These are phyloP conservation scores for Zaprionus taronus DNA, from an alignment of 1,140 invertebrate species.

Conservation along the genomic window DNA sequence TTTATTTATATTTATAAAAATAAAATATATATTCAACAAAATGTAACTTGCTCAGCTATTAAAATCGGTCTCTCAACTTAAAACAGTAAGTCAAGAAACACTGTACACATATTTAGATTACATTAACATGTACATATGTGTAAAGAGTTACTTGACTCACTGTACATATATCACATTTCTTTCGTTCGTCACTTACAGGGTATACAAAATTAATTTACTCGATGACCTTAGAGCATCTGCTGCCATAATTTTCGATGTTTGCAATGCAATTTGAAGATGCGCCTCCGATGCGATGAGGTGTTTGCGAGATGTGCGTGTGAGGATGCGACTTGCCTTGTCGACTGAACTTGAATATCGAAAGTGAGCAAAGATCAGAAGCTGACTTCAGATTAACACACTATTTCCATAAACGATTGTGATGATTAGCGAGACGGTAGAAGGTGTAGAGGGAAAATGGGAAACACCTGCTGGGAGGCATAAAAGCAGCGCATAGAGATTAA, in stretches of 20 bases:
- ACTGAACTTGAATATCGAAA: constrained; percentile 52
- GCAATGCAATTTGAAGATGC: constrained; percentile 56
- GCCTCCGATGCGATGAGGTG: constrained; percentile 2
- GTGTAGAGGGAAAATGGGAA: constrained; percentile 8
- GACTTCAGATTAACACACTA: constrained; percentile 21
- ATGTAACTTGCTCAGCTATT: neutral
- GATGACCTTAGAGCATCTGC: constrained; percentile 54
- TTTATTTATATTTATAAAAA: too few relatives aligned
- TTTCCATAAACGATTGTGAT: constrained; percentile 5
- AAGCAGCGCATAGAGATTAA: constrained; percentile 22
- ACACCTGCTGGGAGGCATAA: constrained; percentile 38
- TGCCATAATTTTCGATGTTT: constrained; percentile 40
- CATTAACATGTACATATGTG: too few relatives aligned
- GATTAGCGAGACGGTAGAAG: neutral
- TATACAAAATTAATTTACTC: constrained; percentile 71
- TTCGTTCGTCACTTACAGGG: constrained; percentile 4
- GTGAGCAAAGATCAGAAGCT: constrained; percentile 34
- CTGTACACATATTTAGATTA: too few relatives aligned
- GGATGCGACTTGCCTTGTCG: constrained; percentile 43
- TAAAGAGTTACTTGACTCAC: too few relatives aligned
- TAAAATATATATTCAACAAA: too few relatives aligned
- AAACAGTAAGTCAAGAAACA: too few relatives aligned
- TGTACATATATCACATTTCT: neutral
- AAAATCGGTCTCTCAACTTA: neutral
- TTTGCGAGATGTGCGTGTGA: constrained; percentile 30